Evolutionary conservation across 2,113 vertebrate species (phyloP), one percentile per base, ranked within the genome.

Genomic region (Bubo bubo): DNA sequence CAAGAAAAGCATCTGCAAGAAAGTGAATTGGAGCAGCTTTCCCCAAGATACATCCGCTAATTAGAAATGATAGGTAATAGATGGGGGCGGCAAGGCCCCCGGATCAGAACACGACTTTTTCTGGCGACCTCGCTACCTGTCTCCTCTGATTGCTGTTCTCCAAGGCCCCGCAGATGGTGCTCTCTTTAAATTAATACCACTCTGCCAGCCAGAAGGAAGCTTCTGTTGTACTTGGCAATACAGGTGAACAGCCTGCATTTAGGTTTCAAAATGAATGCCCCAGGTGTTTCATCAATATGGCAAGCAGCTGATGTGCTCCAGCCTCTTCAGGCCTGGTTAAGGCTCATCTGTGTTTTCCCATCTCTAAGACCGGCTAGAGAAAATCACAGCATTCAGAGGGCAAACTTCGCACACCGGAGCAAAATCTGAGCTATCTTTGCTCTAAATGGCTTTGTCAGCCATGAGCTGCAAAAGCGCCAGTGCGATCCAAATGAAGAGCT

Each of bases 211-310:
- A 96, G 95, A 88, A 92, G 63, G 90, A 96, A 96, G 96, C 95
- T 96, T 98, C 96, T 97, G 95, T 97, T 98, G 73, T 91, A 75
- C 95, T 98, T 98, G 98, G 98, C 97, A 98, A 24, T 91, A n/a
- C 94, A 98, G 98, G 97, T 97, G 97, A 98, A 97, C 96, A 98
- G 97, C 86, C 97, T 98, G 97, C 87, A 8, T 92, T 97, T 93
- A 95, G 95, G 93, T 96, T 98, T 96, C 87, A 94, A 77, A 96
- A 97, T 87, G 94, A 96, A 73, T 79, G 93, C 77, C 97, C 97
- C 98, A 97, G 98, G 97, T 98, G 97, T 96, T 97, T 77, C 87
- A 88, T 96, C 97, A 98, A 96, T 98, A 97, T 95, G 97, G 98
- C 96, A 94, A 96, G 91, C 90, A 96, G 96, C 95, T 96, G 97